phyloP scores from a whole-genome alignment of 2,888 invertebrate species.

The Sesia apiformis region DNA sequence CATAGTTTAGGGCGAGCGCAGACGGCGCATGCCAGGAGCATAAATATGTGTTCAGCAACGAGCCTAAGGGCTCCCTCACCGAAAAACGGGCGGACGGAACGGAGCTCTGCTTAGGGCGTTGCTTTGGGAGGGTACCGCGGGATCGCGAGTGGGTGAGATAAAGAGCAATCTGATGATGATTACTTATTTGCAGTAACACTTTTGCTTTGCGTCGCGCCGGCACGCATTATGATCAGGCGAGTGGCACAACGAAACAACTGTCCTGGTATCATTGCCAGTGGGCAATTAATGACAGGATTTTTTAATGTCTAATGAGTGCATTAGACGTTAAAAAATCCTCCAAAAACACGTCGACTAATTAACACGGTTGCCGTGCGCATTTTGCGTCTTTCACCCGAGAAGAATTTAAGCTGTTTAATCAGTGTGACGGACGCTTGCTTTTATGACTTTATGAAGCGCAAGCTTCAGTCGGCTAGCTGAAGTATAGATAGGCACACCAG shows the following conservation, averaged over 20 bases:
- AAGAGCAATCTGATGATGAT: no score
- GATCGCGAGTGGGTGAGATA: no score
- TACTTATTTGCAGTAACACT: constrained; percentile 9
- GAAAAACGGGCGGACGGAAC: no score
- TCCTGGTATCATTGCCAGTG: constrained; percentile 31
- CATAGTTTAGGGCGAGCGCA: no score
- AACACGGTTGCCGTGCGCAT: constrained; percentile 35
- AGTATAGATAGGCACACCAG: constrained; percentile 21
- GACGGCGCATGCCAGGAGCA: no score
- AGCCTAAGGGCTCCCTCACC: no score
- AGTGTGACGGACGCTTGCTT: constrained; percentile 34
- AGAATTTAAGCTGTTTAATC: constrained; percentile 23
- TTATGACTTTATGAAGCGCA: constrained; percentile 38
- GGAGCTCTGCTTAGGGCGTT: no score
- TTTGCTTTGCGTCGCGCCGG: constrained; percentile 27
- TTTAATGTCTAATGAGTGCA: constrained; percentile 5
- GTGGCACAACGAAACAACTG: constrained; percentile 28
- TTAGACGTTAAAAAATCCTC: constrained; percentile 37
- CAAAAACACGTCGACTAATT: constrained; percentile 40
- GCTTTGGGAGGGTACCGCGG: no score
- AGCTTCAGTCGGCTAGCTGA: constrained; percentile 1
- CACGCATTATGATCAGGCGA: constrained; percentile 46
- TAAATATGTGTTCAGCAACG: no score
- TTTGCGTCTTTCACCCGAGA: constrained; percentile 32
- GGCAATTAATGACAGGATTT: constrained; percentile 1